Evolutionary conservation across 2,113 vertebrate genomes (phyloP), one percentile per base, ranked within the genome.

Genomic region (Notothenia coriiceps): DNA sequence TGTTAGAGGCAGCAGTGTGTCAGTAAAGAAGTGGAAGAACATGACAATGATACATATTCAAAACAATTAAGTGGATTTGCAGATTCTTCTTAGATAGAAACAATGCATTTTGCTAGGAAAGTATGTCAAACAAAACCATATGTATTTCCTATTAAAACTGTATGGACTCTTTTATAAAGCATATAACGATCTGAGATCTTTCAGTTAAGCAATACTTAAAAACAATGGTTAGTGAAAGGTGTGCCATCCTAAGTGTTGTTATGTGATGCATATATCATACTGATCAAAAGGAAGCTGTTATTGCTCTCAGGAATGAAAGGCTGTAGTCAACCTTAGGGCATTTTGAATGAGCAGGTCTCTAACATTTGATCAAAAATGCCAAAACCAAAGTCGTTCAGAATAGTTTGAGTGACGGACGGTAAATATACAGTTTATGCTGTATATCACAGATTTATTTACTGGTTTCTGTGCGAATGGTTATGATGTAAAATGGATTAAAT

Each of bases 281-380:
- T 47, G 13, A 44, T 61, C 17, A 61, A 12, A 46, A 44, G 11
- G 47, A 47, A 49, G 40, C 17, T 43, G 18, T 15, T 10, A 47
- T 64, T 47, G 47, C 43, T 64, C n/a, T 47, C 17, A 44, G 60
- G 40, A 62, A n/a, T n/a, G 5, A 62, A 62, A 44, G 35, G 60
- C 18, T 62, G 10, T 10, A 29, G 7, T 44, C 2, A 1, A n/a
- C 40, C 20, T 46, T 29, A 29, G 29, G 29, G n/a, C 46, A 22
- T 13, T 64, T 13, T 15, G 8, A 54, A 22, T 43, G 10, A 67
- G 14, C 25, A 33, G 4, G 12, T 44, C 51, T 55, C 20, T 15
- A 55, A 55, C 66, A 22, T 69, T 44, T 20, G n/a, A 55, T 69
- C n/a, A 17, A 44, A 29, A 70, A 10, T 22, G 43, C 10, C 10